Conservation (phyloP, 2,113 vertebrate genomes). For the Indicator maculatus region DNA sequence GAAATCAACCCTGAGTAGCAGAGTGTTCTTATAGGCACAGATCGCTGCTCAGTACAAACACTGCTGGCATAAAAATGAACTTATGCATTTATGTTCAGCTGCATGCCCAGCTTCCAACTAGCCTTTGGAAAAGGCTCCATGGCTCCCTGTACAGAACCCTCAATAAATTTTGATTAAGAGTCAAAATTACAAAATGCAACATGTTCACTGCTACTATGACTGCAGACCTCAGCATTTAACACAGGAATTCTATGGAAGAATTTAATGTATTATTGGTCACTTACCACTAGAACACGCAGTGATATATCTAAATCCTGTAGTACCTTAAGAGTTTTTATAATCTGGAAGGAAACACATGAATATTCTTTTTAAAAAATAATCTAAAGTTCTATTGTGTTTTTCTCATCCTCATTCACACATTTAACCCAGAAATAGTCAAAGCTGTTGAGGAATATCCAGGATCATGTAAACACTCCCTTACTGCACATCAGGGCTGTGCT, state of each 20-base stretch:
- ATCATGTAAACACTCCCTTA: neutral
- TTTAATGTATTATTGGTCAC: slow-evolving; percentile 30
- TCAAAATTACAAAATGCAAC: neutral
- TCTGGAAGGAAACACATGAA: slow-evolving; percentile 69
- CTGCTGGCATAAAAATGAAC: neutral
- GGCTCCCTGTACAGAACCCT: neutral
- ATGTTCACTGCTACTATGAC: neutral
- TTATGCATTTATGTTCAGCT: neutral
- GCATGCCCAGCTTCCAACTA: neutral
- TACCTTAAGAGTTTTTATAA: slow-evolving; percentile 80
- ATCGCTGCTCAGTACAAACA: neutral
- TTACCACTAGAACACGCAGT: slow-evolving; percentile 84
- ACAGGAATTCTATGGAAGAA: neutral
- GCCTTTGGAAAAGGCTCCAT: neutral
- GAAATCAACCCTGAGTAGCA: neutral
- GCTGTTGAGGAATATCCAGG: neutral
- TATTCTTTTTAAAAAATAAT: neutral
- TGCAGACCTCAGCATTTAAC: neutral
- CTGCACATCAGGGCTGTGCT: neutral
- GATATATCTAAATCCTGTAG: slow-evolving; percentile 84
- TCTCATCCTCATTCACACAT: neutral
- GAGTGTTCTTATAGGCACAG: neutral
- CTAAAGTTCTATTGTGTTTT: neutral
- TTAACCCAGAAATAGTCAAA: neutral
- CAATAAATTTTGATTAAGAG: neutral